Percentiles rank a stretch among this genome's conserved stretches.
Evolutionary conservation across 2,888 invertebrate genomes (phyloP).

Genomic region (Coremacera marginata): DNA sequence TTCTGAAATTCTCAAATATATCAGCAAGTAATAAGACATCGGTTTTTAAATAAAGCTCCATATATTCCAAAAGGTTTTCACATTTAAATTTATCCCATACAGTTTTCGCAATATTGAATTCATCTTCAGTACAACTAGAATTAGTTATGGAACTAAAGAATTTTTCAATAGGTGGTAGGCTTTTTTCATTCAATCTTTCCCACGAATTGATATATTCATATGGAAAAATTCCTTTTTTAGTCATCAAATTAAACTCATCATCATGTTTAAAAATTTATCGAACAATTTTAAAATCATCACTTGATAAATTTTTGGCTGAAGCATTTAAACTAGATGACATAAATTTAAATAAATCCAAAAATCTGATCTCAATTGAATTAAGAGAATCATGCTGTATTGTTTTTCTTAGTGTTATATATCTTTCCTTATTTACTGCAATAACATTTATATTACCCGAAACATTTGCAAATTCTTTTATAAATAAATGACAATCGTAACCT

Average conservation of each 20-base stretch:
- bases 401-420: constrained; percentile 48
- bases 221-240: not conserved
- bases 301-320: constrained; percentile 29
- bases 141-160: not conserved
- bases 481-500: constrained; percentile 40
- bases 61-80: too few relatives aligned
- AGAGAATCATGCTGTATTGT: constrained; percentile 10
- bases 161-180: not conserved
- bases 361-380: constrained; percentile 36
- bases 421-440: constrained; percentile 58
- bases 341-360: constrained; percentile 41
- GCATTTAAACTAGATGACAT: constrained; percentile 37
- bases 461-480: constrained; percentile 34
- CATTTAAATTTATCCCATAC: too few relatives aligned
- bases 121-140: too few relatives aligned
- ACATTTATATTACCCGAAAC: constrained; percentile 43
- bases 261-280: not conserved
- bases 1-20: too few relatives aligned
- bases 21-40: too few relatives aligned
- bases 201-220: not conserved
- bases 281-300: constrained; percentile 48
- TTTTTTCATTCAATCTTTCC: not conserved
- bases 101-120: too few relatives aligned
- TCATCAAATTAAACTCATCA: not conserved
- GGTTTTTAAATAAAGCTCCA: too few relatives aligned